Percentiles rank a stretch among this genome's conserved stretches.
Conservation (phyloP, 1,140 invertebrate species). For the Papilio machaon region DNA sequence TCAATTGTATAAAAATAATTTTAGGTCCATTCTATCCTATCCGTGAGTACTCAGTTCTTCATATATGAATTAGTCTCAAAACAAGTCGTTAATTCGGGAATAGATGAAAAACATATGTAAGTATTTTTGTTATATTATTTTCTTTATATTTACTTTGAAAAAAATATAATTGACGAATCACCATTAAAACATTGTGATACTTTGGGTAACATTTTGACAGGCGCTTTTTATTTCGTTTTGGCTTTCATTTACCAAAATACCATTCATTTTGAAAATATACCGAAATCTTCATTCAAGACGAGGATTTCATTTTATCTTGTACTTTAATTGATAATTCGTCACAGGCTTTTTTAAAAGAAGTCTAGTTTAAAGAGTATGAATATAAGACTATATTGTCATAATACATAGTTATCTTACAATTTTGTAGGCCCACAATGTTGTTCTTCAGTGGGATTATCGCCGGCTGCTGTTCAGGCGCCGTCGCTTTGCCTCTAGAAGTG, state of each 20-base stretch:
- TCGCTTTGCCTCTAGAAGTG: conserved; percentile 68
- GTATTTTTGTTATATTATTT: conserved; percentile 33
- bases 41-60: conserved; percentile 66
- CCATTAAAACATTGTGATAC: background rate
- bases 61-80: conserved; percentile 66
- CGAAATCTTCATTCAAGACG: no score
- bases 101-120: conserved; percentile 53
- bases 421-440: conserved; percentile 41
- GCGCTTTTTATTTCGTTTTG: background rate
- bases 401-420: background rate
- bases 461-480: conserved; percentile 58
- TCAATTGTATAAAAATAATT: conserved; percentile 32
- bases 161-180: background rate
- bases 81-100: conserved; percentile 45
- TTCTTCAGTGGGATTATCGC: conserved; percentile 64
- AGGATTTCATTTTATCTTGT: background rate
- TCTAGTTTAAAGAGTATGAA: background rate
- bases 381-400: background rate
- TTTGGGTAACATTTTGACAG: background rate
- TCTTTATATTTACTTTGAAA: background rate
- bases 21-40: conserved; percentile 67
- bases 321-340: background rate
- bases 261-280: background rate
- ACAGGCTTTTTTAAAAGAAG: background rate
- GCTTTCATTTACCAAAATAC: no score